Evolutionary conservation across 2,113 vertebrate genomes (phyloP), one percentile per base, ranked within the genome.

Genomic region (Festucalex cinctus): DNA sequence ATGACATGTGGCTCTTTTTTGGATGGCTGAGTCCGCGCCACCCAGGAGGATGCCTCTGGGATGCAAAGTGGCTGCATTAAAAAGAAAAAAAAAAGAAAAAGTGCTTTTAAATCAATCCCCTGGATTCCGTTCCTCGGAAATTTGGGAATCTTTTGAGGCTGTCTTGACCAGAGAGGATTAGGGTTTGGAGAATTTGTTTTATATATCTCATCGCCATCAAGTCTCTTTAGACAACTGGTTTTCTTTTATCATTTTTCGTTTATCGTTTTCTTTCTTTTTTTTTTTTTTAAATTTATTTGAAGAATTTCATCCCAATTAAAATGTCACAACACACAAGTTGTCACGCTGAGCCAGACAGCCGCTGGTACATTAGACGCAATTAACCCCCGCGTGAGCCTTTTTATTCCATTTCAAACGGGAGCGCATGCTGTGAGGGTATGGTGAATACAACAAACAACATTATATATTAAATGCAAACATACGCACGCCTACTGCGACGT

Each of bases 101-200:
- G 64, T 1, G 54, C 70, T 77, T 80, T 75, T 63, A 44, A 53
- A 60, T 70, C 43, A 60, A 72, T 57, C 58, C 28, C 54, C 44
- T 16, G 44, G 24, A 61, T 59, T 66, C 59, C 49, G 48, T 37
- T 79, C 66, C 69, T 68, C 32, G 66, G 60, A 28, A 56, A 10
- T 51, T 9, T 22, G 48, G 48, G 20, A 51, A 51, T 51, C 48
- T 51, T n/a, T 51, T n/a, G 48, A 51, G 46, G 7, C 46, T 20
- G 19, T 48, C 46, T 20, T 48, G 17, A 20, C 46, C 19, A 48
- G 12, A 14, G 12, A 14, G 12, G 9, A 3, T 54, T 26, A 1
- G 4, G 26, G 56, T 36, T 35, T 3, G 28, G 32, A 36, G 0
- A n/a, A 36, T 59, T n/a, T 36, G 3, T 22, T 60, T 60, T n/a